A percentile compares a stretch with the other conserved stretches of the same genome.
These are phyloP conservation scores for Calephelis perditalis DNA, from an alignment of 2,888 invertebrate genomes.

Conservation along the genomic window DNA sequence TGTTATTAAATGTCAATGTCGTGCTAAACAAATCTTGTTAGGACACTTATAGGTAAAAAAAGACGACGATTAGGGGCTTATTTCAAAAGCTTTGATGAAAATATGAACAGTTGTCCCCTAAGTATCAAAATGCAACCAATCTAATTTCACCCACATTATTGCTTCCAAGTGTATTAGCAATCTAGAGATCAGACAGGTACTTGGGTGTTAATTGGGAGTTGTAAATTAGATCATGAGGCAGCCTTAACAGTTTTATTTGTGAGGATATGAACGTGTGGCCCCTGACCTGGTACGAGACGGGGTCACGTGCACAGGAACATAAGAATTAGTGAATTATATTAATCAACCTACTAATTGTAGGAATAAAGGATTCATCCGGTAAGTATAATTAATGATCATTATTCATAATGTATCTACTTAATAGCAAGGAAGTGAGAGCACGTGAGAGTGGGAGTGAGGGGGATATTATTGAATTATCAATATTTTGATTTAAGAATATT, in stretches of 20 bases:
- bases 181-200: background rate
- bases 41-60: too few species aligned
- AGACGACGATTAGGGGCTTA: too few species aligned
- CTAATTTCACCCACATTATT: background rate
- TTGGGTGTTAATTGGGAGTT: slow-evolving; percentile 17
- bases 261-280: slow-evolving; percentile 51
- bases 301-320: slow-evolving; percentile 50
- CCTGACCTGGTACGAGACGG: slow-evolving; percentile 46
- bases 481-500: too few species aligned
- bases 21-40: too few species aligned
- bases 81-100: too few species aligned
- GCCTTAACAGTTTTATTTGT: slow-evolving; percentile 45
- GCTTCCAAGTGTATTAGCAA: background rate
- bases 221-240: slow-evolving; percentile 18
- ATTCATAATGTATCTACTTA: background rate
- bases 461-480: too few species aligned
- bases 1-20: too few species aligned
- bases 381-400: slow-evolving; percentile 14
- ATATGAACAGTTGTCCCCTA: too few species aligned
- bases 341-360: slow-evolving; percentile 27
- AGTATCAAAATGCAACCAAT: too few species aligned
- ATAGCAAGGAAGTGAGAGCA: too few species aligned
- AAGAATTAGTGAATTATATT: slow-evolving; percentile 26
- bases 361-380: slow-evolving; percentile 21
- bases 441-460: too few species aligned